Evolutionary conservation across 2,888 invertebrate species (phyloP).

Genomic region (Pemphredon lugubris): DNA sequence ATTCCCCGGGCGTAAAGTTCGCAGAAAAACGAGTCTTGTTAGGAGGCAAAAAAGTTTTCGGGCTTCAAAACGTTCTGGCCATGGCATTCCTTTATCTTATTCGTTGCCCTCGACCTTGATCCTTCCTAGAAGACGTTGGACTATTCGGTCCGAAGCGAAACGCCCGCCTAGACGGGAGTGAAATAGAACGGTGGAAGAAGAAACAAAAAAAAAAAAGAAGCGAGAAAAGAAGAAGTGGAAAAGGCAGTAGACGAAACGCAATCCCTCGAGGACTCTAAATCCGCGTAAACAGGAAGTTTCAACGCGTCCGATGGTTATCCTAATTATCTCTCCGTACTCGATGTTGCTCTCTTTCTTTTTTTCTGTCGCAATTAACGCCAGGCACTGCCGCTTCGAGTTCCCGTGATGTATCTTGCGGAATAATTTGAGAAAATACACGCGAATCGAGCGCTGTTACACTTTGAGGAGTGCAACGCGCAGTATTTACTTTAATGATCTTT

Average conservation of each 20-base stretch:
- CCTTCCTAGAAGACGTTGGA: constrained; percentile 53
- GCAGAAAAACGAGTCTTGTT: constrained; percentile 44
- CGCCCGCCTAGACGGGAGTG: neutral
- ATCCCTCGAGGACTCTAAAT: constrained; percentile 10
- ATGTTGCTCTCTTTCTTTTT: constrained; percentile 21
- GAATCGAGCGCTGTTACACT: neutral
- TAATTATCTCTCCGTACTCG: constrained; percentile 24
- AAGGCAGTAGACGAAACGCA: no score
- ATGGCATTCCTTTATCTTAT: constrained; percentile 48
- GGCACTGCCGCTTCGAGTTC: constrained; percentile 15
- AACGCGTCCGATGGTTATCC: constrained; percentile 40
- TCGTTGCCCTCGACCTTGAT: constrained; percentile 43
- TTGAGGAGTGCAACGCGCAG: neutral
- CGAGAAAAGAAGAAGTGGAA: no score
- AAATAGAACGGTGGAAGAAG: constrained; percentile 4
- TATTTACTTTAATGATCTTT: no score
- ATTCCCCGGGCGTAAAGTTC: constrained; percentile 37
- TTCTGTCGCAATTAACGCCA: constrained; percentile 38
- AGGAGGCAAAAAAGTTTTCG: constrained; percentile 14
- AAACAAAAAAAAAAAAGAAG: neutral
- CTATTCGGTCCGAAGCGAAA: neutral
- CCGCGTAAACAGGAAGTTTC: constrained; percentile 49
- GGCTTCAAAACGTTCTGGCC: constrained; percentile 39
- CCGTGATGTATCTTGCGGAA: constrained; percentile 23
- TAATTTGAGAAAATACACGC: constrained; percentile 11